Conservation (phyloP, 2,113 vertebrate genomes). For the Sylvietta virens region DNA sequence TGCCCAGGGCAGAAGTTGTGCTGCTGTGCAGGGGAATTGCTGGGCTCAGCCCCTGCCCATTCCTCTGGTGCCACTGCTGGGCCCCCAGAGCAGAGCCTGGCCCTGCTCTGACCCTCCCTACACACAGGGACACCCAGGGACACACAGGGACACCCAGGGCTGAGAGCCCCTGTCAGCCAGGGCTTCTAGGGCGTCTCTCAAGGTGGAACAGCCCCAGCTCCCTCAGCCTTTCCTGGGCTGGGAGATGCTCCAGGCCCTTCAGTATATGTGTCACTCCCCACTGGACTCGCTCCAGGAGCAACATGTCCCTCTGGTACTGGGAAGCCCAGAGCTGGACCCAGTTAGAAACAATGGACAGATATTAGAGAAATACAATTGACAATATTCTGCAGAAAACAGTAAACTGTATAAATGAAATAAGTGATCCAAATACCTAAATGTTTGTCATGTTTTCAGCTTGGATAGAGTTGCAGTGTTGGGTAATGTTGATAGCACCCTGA, state of each 20-base stretch:
- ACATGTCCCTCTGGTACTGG: neutral
- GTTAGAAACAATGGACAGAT: neutral
- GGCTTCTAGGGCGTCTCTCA: neutral
- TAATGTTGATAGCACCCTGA: neutral
- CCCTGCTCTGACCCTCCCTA: neutral
- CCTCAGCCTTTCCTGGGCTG: neutral
- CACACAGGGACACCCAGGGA: neutral
- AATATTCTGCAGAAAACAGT: neutral
- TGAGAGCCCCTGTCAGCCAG: neutral
- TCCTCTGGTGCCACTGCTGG: neutral
- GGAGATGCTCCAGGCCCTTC: neutral
- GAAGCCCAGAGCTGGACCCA: neutral
- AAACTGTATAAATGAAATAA: neutral
- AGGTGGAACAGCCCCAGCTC: neutral
- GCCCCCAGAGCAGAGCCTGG: neutral
- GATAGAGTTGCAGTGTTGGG: neutral
- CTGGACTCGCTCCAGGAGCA: fast-evolving
- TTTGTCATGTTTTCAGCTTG: neutral
- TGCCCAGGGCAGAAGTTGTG: neutral
- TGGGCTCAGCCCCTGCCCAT: neutral
- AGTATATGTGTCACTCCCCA: no score
- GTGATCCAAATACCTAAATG: neutral
- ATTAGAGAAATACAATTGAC: neutral
- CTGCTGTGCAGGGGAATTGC: neutral
- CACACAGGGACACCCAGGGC: neutral